A percentile compares a stretch with the other conserved stretches of the same genome.
phyloP scores from a whole-genome alignment of 2,113 vertebrate genomes.

The Hemiscyllium ocellatum region DNA sequence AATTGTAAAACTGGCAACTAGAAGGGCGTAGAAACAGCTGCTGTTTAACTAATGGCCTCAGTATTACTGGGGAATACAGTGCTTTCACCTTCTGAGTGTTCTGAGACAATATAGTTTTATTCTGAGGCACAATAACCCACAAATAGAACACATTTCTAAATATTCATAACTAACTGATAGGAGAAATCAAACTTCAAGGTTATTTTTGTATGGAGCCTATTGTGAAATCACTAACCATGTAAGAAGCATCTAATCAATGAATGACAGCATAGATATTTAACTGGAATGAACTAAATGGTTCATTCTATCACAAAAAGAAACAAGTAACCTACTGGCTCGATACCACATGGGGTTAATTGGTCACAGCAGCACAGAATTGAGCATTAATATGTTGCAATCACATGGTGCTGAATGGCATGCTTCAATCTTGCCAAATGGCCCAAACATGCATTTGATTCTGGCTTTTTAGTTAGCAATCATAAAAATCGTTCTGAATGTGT shows the following conservation, averaged over 20 bases:
- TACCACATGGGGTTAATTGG: background rate
- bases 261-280: background rate
- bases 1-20: background rate
- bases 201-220: background rate
- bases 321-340: background rate
- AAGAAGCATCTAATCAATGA: background rate
- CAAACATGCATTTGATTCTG: background rate
- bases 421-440: background rate
- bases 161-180: background rate
- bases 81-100: background rate
- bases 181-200: background rate
- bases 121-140: background rate
- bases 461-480: background rate
- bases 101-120: background rate
- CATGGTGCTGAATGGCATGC: background rate
- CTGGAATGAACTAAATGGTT: background rate
- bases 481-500: background rate
- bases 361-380: background rate
- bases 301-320: background rate
- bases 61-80: background rate
- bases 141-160: background rate
- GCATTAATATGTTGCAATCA: background rate
- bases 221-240: background rate
- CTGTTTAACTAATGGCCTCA: background rate
- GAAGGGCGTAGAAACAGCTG: background rate